Conservation (phyloP, 2,888 invertebrate genomes). For the Mycogona germanica region DNA sequence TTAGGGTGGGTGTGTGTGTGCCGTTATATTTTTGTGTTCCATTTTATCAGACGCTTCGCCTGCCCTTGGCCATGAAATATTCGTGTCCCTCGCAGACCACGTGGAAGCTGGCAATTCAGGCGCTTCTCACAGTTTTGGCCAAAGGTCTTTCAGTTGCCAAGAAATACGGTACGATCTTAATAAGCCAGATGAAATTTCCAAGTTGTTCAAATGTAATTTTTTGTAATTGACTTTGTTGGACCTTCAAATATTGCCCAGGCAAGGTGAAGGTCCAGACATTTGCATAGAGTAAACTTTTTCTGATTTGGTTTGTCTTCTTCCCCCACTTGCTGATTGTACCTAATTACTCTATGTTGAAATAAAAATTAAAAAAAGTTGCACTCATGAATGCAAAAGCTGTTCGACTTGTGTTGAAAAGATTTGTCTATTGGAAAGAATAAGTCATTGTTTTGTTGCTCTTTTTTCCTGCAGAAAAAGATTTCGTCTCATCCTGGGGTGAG, state of each 20-base stretch:
- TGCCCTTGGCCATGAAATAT: constrained; percentile 19
- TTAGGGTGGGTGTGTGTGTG: constrained; percentile 1
- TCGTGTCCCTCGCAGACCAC: constrained; percentile 63
- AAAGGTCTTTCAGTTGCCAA: constrained; percentile 80
- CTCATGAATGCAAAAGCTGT: too few species aligned
- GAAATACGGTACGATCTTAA: constrained; percentile 53
- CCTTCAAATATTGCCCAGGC: too few species aligned
- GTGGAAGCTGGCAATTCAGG: constrained; percentile 69
- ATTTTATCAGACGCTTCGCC: constrained; percentile 12
- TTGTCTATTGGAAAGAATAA: not conserved
- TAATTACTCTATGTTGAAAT: too few species aligned
- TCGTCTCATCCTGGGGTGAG: constrained; percentile 56
- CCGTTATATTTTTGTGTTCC: not conserved
- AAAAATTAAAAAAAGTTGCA: too few species aligned
- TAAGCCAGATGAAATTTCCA: constrained; percentile 45
- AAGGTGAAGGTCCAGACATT: too few species aligned
- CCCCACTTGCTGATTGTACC: too few species aligned
- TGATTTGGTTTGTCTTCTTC: too few species aligned
- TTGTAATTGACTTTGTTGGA: too few species aligned
- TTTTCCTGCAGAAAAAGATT: constrained; percentile 26
- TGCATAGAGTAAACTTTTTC: too few species aligned
- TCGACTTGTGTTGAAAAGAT: not conserved
- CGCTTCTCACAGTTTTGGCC: constrained; percentile 61
- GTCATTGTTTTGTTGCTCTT: not conserved
- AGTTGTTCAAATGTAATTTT: constrained; percentile 45